These are phyloP conservation scores for Bombus sylvicola DNA, from an alignment of 1,140 invertebrate genomes.

Conservation along the genomic window DNA sequence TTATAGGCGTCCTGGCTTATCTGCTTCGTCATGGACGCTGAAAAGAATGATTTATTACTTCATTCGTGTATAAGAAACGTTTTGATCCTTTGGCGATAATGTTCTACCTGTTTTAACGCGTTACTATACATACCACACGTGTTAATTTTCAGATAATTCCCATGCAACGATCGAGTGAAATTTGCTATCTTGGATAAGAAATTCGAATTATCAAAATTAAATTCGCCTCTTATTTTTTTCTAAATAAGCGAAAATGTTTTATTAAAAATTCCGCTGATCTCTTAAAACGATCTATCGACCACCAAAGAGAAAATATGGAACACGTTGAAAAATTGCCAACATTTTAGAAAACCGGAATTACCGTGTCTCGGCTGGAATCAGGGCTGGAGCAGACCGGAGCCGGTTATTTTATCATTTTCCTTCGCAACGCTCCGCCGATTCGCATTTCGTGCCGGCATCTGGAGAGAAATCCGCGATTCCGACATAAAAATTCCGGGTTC, in stretches of 20 bases:
- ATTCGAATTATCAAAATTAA: not conserved
- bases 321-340: not conserved
- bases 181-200: not conserved
- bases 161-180: not conserved
- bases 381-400: not conserved
- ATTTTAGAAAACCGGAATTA: not conserved
- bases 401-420: constrained; percentile 35
- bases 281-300: not conserved
- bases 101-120: not conserved
- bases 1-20: not conserved
- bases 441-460: constrained; percentile 8
- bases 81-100: not conserved
- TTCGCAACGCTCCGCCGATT: constrained; percentile 13
- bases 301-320: not conserved
- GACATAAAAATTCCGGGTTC: constrained; percentile 29
- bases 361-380: not conserved
- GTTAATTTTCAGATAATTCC: not conserved
- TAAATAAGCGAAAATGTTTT: not conserved
- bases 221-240: not conserved
- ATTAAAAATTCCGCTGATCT: not conserved
- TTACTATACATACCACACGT: not conserved
- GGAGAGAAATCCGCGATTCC: constrained; percentile 4
- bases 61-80: too few relatives aligned
- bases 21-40: not conserved
- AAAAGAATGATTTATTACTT: constrained; percentile 10